A percentile compares a stretch with the other conserved stretches of the same genome.
phyloP scores from a whole-genome alignment of 1,140 invertebrate genomes.

The Caligus rogercresseyi region DNA sequence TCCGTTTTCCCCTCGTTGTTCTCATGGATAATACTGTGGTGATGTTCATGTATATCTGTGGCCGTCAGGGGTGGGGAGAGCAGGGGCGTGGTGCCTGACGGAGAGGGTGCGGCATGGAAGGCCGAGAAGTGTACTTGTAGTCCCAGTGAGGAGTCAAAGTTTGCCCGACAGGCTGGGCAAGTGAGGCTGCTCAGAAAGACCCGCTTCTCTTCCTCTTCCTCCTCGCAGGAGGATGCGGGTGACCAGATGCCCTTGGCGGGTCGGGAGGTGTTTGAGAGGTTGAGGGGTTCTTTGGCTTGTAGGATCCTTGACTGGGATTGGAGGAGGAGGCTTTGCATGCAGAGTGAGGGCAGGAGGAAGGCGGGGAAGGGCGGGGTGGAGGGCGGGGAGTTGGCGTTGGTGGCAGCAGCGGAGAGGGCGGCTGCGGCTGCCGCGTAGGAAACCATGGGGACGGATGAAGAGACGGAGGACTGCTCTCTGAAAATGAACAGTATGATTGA shows the following conservation, averaged over 20 bases:
- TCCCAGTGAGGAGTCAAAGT: not conserved
- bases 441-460: not conserved
- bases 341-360: not conserved
- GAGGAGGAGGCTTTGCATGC: constrained; percentile 4
- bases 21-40: not conserved
- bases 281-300: not conserved
- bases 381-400: not conserved
- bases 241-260: constrained; percentile 1
- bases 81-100: too few relatives aligned
- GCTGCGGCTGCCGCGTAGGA: not conserved
- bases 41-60: not conserved
- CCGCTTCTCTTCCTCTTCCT: not conserved
- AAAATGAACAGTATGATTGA: too few relatives aligned
- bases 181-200: not conserved
- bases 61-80: not conserved
- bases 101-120: not conserved
- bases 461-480: too few relatives aligned
- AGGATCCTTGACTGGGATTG: constrained; percentile 1
- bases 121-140: not conserved
- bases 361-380: not conserved
- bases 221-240: not conserved
- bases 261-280: not conserved
- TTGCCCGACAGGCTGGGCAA: not conserved
- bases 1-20: too few relatives aligned
- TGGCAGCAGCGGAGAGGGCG: not conserved